phyloP scores from a whole-genome alignment of 2,113 vertebrate genomes.

The Prolemur simus region DNA sequence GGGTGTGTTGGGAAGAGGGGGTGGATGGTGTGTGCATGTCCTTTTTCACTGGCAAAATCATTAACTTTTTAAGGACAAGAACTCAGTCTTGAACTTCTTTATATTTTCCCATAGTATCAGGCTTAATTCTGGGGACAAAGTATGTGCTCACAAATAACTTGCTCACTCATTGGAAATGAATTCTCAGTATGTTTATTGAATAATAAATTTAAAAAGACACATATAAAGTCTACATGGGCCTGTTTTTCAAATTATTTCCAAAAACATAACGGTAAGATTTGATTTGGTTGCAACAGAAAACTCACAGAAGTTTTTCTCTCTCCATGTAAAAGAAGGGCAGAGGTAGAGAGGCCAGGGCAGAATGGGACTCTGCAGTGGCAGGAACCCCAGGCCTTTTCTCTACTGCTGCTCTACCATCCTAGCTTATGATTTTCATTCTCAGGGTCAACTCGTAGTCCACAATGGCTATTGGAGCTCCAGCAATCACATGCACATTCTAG shows the following conservation, averaged over 20 bases:
- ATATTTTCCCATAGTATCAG: neutral
- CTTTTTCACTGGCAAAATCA: neutral
- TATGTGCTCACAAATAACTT: slow-evolving; percentile 2
- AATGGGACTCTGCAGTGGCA: neutral
- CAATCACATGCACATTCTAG: neutral
- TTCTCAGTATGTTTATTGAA: slow-evolving; percentile 29
- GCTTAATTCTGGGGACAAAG: slow-evolving; percentile 39
- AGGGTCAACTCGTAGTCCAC: neutral
- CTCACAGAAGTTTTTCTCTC: neutral
- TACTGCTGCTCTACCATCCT: neutral
- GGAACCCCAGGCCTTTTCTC: neutral
- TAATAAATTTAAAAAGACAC: neutral
- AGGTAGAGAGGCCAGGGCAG: neutral
- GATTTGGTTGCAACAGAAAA: neutral
- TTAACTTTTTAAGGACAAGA: slow-evolving; percentile 8
- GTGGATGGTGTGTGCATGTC: neutral
- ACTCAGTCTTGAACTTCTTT: slow-evolving; percentile 13
- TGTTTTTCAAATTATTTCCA: slow-evolving; percentile 24
- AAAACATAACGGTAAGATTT: neutral
- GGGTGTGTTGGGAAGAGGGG: neutral
- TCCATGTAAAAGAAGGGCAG: neutral
- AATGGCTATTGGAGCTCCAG: neutral
- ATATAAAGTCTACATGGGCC: neutral
- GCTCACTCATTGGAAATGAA: neutral
- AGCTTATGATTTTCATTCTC: neutral